Base-by-base conservation (phyloP, 2,113 vertebrate genomes). In the Leptobrachium leishanense region DNA sequence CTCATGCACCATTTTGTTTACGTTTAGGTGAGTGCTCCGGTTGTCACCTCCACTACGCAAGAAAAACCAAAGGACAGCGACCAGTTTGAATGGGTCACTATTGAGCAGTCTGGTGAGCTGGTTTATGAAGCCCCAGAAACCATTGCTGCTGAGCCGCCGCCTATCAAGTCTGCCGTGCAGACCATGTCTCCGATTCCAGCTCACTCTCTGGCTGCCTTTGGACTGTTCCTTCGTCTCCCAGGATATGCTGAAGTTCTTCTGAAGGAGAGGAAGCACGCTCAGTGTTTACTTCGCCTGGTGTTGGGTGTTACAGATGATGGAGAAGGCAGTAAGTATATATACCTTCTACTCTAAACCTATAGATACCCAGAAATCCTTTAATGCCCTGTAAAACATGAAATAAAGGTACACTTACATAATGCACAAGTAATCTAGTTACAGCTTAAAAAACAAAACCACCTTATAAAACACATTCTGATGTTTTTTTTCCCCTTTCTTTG, bases 81-180 rank as follows among this genome's bases (percentile, higher is more conserved):
- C 86, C 98, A 99, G 85, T 99, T 99, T 81, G 98, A 99, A 84
- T 99, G 98, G 98, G 97, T 99, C 62, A 99, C 97, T 85, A 98
- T 99, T 77, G 98, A 99, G 72, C 98, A 99, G 12, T 98, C 97
- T 0, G 98, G 98, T 1, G 97, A 98, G 82, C 85, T 99, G 85
- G 96, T 98, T 83, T 99, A 98, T 62, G 98, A 99, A 91, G 96
- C 96, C 1, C 97, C 97, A 0, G 98, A 99, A 92, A 96, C 95
- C 43, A 95, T 98, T 40, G 94, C 96, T 2, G 89, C 97, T 0
- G 98, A 99, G 74, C 95, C 97, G 2, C 97, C 96, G 2, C 96
- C 97, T 2, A 95, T 98, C 85, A 98, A 97, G 85, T 97, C 98
- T 74, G 91, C 95, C 0, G 96, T 98, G 75, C 98, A 98, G 90